A percentile compares a stretch with the other conserved stretches of the same genome.
These are phyloP conservation scores for Lycopodina hypogea DNA, from an alignment of 37 sponge, comb jelly and placozoan species.

Conservation along the genomic window DNA sequence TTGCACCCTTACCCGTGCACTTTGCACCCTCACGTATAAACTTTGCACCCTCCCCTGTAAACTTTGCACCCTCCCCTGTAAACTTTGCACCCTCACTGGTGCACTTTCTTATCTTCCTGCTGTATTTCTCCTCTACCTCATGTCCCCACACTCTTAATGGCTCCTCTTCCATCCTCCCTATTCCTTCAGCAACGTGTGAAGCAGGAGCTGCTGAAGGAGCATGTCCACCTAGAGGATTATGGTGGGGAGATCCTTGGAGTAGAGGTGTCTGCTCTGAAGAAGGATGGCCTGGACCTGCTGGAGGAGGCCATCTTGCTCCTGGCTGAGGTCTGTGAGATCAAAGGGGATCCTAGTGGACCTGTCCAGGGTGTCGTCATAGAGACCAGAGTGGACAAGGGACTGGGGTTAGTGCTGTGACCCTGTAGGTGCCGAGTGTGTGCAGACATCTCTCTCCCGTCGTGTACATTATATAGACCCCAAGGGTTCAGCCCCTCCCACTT, in stretches of 20 bases:
- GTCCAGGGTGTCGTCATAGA: slow-evolving; percentile 77
- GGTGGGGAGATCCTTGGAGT: slow-evolving; percentile 85
- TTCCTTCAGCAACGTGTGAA: slow-evolving; percentile 43
- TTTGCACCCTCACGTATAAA: no score
- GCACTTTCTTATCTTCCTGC: no score
- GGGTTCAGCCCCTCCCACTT: not conserved
- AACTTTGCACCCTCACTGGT: not conserved
- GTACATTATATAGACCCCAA: not conserved
- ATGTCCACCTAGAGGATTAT: slow-evolving; percentile 78
- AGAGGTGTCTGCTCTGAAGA: slow-evolving; percentile 84
- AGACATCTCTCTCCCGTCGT: not conserved
- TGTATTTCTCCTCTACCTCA: no score
- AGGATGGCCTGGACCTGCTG: slow-evolving; percentile 49
- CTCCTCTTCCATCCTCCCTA: no score
- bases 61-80: no score
- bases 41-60: no score
- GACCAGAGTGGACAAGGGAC: slow-evolving; percentile 47
- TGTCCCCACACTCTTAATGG: no score
- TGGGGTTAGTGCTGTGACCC: slow-evolving; percentile 49
- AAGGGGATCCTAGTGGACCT: slow-evolving; percentile 49
- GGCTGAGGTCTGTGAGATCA: slow-evolving; percentile 62
- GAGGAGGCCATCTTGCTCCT: slow-evolving; percentile 70
- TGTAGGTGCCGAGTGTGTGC: not conserved
- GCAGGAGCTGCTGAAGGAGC: slow-evolving; percentile 61
- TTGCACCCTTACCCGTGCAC: no score